phyloP scores from a whole-genome alignment of 2,113 vertebrate genomes.

The Sceloporus undulatus region DNA sequence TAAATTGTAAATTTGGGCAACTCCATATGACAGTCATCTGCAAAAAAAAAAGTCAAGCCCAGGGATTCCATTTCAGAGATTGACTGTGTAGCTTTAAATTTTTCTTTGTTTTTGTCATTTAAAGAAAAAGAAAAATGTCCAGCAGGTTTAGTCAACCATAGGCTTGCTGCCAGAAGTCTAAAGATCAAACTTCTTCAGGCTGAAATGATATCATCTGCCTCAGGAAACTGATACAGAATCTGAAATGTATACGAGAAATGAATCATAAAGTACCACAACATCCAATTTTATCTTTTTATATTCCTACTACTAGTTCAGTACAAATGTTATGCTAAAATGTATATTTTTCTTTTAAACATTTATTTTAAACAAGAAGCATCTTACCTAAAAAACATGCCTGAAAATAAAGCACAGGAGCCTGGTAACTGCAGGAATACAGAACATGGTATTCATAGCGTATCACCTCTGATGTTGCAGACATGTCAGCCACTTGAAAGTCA shows the following conservation, averaged over 20 bases:
- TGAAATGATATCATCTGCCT: slow-evolving; percentile 76
- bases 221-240: slow-evolving; percentile 56
- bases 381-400: slow-evolving; percentile 90
- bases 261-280: slow-evolving; percentile 66
- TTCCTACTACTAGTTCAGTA: slow-evolving; percentile 27
- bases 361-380: slow-evolving; percentile 29
- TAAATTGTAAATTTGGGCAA: slow-evolving; percentile 42
- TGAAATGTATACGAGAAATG: slow-evolving; percentile 56
- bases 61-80: slow-evolving; percentile 28
- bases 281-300: slow-evolving; percentile 58
- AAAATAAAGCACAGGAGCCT: slow-evolving; percentile 91
- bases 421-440: slow-evolving; percentile 91
- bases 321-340: slow-evolving; percentile 24
- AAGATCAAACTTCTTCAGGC: slow-evolving; percentile 74
- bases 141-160: slow-evolving; percentile 71
- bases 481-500: slow-evolving; percentile 60
- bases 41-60: slow-evolving; percentile 21
- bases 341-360: slow-evolving; percentile 28
- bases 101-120: slow-evolving; percentile 52
- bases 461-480: slow-evolving; percentile 59
- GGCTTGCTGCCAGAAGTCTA: slow-evolving; percentile 75
- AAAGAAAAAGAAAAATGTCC: slow-evolving; percentile 69
- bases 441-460: slow-evolving; percentile 92
- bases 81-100: slow-evolving; percentile 68
- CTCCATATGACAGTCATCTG: neutral